phyloP scores from a whole-genome alignment of 64 coral and sea anemone genomes.

The Pachyseris speciosa region DNA sequence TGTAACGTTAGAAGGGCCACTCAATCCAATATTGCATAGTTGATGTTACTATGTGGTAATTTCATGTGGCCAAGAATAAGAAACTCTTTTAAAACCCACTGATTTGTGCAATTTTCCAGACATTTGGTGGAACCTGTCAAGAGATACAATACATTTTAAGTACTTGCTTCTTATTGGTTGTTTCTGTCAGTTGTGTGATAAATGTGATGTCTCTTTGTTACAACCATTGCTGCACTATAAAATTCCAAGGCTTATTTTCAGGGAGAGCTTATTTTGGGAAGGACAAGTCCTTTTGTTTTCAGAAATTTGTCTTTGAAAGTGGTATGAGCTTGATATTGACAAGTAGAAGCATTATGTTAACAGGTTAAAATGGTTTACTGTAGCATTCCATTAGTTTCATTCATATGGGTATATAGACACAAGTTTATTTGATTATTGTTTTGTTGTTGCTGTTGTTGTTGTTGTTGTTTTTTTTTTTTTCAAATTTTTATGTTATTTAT shows the following conservation, averaged over 20 bases:
- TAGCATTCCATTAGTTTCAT: too few relatives aligned
- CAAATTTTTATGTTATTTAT: neutral
- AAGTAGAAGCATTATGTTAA: too few relatives aligned
- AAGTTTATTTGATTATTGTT: too few relatives aligned
- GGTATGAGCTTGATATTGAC: too few relatives aligned
- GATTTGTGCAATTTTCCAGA: neutral
- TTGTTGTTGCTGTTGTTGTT: too few relatives aligned
- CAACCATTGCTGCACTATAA: neutral
- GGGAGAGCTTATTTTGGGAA: neutral
- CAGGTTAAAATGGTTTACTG: neutral
- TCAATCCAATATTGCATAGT: slow-evolving; percentile 66
- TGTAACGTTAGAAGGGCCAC: neutral
- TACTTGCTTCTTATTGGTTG: neutral
- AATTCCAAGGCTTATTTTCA: neutral
- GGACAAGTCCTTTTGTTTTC: neutral
- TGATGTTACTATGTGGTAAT: slow-evolving; percentile 36
- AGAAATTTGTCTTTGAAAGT: too few relatives aligned
- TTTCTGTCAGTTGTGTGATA: neutral
- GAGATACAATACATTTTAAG: slow-evolving; percentile 57
- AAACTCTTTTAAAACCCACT: slow-evolving; percentile 75
- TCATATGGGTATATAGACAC: too few relatives aligned
- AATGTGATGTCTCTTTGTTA: neutral
- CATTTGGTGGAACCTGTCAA: slow-evolving; percentile 67
- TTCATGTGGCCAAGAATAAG: slow-evolving; percentile 59
- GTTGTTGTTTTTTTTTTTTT: neutral